Base-by-base conservation (phyloP, 2,888 invertebrate species). In the Clepsis dumicolana region DNA sequence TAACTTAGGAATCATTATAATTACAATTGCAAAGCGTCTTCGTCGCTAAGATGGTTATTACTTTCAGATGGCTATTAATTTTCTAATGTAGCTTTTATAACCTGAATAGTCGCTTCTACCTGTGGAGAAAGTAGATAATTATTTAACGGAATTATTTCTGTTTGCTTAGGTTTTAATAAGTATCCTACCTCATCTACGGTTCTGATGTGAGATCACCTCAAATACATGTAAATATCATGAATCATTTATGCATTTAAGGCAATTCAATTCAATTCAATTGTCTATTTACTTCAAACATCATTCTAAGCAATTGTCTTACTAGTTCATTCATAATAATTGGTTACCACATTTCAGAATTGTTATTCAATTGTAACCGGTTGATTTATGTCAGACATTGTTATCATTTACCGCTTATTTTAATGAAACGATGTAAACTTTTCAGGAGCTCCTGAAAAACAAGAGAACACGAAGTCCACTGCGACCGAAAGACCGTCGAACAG, bases 381-480 rank as follows among this genome's bases (percentile, higher is more conserved):
- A 21, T 48, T 12, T 35, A 29, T 18, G 44, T 48, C 21, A 21
- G 21, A n/a, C 21, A 44, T 44, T 18, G 44, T 48, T 21, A 21
- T 21, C 4, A 21, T 21, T 48, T 10, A 1, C 10, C 1, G 18
- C 18, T 48, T 48, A 0, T 48, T 21, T 48, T 48, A 10, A 48
- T 48, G 12, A 48, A 48, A 21, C 12, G 1, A 18, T 59, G 25
- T 48, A 53, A 53, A 50, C 35, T 50, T 80, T 77, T 52, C 82
- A 92, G 92, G 80, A 70, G 82, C 85, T 81, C 84, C 85, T 57
- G 75, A 77, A 69, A 83, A 88, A 80, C 84, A 91, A 77, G 75
- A 84, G 74, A 82, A 83, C 69, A 80, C 87, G 18, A 88, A 91
- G 69, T 74, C 83, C 29, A 76, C 85, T 25, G 79, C 77, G 7